These are phyloP conservation scores for Campylorhamphus procurvoides DNA, from an alignment of 2,113 vertebrate species.

Conservation along the genomic window DNA sequence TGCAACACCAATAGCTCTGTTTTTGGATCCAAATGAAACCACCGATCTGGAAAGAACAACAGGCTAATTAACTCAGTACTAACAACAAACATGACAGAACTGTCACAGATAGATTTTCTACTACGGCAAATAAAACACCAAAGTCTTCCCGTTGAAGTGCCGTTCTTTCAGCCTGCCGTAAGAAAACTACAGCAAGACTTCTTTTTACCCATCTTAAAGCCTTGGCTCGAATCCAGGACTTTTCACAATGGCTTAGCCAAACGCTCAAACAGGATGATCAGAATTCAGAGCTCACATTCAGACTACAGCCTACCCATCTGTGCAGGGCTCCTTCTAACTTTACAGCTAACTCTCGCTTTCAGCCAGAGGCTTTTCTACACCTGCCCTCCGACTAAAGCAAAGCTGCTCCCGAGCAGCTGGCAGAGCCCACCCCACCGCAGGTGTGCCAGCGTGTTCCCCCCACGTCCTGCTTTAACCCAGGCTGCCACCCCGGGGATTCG, in stretches of 20 bases:
- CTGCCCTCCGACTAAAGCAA: not conserved
- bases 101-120: rapidly evolving
- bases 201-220: not conserved
- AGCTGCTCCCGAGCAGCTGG: not conserved
- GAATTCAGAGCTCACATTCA: not conserved
- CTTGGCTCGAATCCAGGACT: not conserved
- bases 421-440: not conserved
- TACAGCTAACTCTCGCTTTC: not conserved
- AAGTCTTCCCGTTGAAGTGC: not conserved
- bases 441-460: rapidly evolving
- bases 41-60: constrained; percentile 76
- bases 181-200: not conserved
- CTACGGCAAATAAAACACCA: rapidly evolving
- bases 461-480: not conserved
- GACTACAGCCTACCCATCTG: not conserved
- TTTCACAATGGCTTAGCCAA: not conserved
- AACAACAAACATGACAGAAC: not conserved
- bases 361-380: not conserved
- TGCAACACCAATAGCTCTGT: constrained; percentile 82
- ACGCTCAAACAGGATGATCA: not conserved
- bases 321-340: rapidly evolving
- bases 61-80: not conserved
- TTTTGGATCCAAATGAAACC: constrained; percentile 86
- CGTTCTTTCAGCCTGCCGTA: not conserved
- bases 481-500: not conserved